Base-by-base conservation (phyloP, 2,888 invertebrate species). In the Drosophila sordidapex region DNA sequence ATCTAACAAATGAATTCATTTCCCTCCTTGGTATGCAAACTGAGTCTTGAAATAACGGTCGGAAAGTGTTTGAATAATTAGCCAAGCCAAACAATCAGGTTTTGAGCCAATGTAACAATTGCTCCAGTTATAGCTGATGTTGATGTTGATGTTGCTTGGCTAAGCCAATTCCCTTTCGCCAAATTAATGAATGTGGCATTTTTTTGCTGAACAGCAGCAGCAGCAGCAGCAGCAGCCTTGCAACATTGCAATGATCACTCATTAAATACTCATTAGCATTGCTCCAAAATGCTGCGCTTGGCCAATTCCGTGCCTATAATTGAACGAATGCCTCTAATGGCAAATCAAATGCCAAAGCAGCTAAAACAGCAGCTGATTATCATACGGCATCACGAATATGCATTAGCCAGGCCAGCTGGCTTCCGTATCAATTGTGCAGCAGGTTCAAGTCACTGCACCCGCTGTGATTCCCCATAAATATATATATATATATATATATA, bases 321-420 rank as follows among this genome's bases (percentile, higher is more conserved):
- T 85, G 69, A 68, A 79, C 56, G 67, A 70, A 80, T 49, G 60
- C 31, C 64, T 60, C 58, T 78, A 78, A 79, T 78, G 64, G 70
- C 70, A 78, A 78, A 78, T 78, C 77, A 78, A 79, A 78, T 33
- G 57, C 51, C 31, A 35, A 21, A 15, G 36, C 54, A 54, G 25
- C 18, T 10, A 43, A 43, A 43, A 27, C 27, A n/a, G 53, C 65
- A 49, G 46, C 63, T 64, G 61, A 79, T 79, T 79, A 80, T 66
- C 76, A 79, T 79, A 79, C 51, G 66, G 57, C 57, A 66, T 27
- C 80, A 79, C 79, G 79, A 80, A 79, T 77, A 63, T 79, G 74
- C 65, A 77, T 77, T 77, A 67, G 48, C 21, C 51, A 64, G 67
- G 6, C 18, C 36, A 18, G 21, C 53, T 25, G 15, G 35, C 52